These are phyloP conservation scores for Trachelus iudaicus DNA, from an alignment of 2,888 invertebrate genomes.

Conservation along the genomic window DNA sequence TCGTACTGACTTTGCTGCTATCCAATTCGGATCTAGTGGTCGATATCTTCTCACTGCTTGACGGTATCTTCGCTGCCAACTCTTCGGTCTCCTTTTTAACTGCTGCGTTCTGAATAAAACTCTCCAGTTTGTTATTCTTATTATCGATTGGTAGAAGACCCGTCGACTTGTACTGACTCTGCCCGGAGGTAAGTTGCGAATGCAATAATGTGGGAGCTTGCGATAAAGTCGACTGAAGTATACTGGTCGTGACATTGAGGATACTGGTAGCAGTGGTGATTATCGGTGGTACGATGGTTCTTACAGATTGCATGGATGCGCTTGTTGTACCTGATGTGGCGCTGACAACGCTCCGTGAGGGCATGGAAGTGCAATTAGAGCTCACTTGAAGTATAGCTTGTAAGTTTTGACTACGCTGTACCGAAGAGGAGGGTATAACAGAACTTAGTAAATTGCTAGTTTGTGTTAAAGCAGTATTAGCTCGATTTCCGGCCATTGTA, in stretches of 20 bases:
- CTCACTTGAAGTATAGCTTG: conserved; percentile 56
- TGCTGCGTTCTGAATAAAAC: conserved; percentile 30
- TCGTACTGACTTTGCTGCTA: conserved; percentile 30
- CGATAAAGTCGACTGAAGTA: conserved; percentile 61
- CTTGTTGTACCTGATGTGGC: conserved; percentile 26
- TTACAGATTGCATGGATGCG: conserved; percentile 47
- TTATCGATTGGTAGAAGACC: conserved; percentile 53
- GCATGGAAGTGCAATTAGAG: conserved; percentile 35
- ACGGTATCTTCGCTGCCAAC: conserved; percentile 10
- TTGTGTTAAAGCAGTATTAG: conserved; percentile 54
- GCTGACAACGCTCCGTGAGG: conserved; percentile 44
- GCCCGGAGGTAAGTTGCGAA: conserved; percentile 54
- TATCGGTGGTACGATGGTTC: conserved; percentile 51
- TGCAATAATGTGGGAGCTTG: conserved; percentile 58
- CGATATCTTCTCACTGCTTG: conserved; percentile 39
- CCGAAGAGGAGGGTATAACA: conserved; percentile 48
- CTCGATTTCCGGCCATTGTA: conserved; percentile 50
- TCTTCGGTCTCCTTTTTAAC: conserved; percentile 18
- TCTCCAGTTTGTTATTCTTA: conserved; percentile 49
- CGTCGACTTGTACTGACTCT: conserved; percentile 52
- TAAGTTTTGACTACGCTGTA: conserved; percentile 53
- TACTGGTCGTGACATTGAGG: conserved; percentile 56
- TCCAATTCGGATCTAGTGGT: conserved; percentile 42
- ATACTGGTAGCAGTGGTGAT: conserved; percentile 41
- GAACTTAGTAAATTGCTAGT: conserved; percentile 56